Evolutionary conservation across 2,113 vertebrate species (phyloP), one percentile per base, ranked within the genome.

Genomic region (Corydoras sp.): DNA sequence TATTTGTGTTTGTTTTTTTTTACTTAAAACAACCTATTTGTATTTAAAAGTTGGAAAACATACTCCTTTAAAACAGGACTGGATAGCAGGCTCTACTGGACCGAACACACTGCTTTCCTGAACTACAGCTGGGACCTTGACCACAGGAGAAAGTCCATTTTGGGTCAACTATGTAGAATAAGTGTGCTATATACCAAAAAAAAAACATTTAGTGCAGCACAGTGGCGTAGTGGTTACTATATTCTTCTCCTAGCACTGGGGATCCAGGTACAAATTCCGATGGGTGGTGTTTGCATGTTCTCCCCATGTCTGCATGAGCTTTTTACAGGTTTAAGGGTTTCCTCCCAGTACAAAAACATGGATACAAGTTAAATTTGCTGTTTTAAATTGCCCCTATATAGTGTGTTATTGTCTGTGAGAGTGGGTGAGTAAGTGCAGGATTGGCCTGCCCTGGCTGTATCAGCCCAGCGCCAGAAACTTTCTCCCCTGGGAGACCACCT

Each of bases 61-160:
- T 84, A 94, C 92, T 86, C 87, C 87, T 5, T 71, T 79, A 77
- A 96, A 96, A 79, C 91, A 95, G 53, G 87, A 87, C 9, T 12
- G 73, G 14, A 83, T 77, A 0, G 90, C 92, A 0, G 69, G 83
- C 76, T 94, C 91, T 65, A 93, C 87, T 5, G 77, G 78, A 9
- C 88, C 85, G 3, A 82, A 84, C 12, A 83, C 35, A 0, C 24
- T 81, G 49, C 84, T 83, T 79, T 93, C 92, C 72, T 92, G 90
- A 24, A 95, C 91, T 0, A 84, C 73, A 0, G 63, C 75, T 50
- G 91, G 92, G 58, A 97, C 85, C 94, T 94, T 70, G 64, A 65
- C 7, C 62, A 51, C n/a, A 67, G 4, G 2, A 53, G 9, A 32
- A 31, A 2, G 35, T 43, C 35, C 35, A 43, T 43, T 43, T 43